Evolutionary conservation across 2,113 vertebrate genomes (phyloP).

Genomic region (Gallinago undulata): DNA sequence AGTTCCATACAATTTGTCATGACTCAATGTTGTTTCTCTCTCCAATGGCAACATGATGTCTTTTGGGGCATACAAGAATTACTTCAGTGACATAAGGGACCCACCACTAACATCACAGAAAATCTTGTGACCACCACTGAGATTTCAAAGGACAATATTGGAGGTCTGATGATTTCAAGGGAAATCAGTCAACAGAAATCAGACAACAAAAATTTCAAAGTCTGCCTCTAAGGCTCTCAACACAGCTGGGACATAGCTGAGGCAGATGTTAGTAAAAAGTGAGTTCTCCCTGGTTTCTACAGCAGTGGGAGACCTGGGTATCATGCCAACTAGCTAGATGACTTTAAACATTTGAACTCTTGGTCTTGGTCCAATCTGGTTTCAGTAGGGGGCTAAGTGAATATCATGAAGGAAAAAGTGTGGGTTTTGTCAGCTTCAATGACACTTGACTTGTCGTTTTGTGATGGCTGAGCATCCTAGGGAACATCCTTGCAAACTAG

Average conservation of each 20-base stretch:
- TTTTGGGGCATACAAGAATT: not conserved
- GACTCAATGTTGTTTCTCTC: not conserved
- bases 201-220: not conserved
- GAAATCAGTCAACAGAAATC: not conserved
- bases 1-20: not conserved
- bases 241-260: not conserved
- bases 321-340: not conserved
- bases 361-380: not conserved
- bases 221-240: not conserved
- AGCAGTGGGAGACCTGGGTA: not conserved
- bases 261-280: not conserved
- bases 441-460: not conserved
- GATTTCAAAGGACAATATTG: not conserved
- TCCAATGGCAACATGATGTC: not conserved
- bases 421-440: not conserved
- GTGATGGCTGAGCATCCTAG: not conserved
- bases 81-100: accelerated
- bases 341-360: not conserved
- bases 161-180: not conserved
- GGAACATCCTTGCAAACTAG: not conserved
- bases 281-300: not conserved
- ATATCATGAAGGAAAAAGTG: accelerated
- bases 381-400: not conserved
- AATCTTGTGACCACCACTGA: not conserved
- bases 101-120: not conserved